Percentiles rank a stretch among this genome's conserved stretches.
phyloP scores from a whole-genome alignment of 2,797 vertebrate genomes.

The Sylvilagus floridanus region DNA sequence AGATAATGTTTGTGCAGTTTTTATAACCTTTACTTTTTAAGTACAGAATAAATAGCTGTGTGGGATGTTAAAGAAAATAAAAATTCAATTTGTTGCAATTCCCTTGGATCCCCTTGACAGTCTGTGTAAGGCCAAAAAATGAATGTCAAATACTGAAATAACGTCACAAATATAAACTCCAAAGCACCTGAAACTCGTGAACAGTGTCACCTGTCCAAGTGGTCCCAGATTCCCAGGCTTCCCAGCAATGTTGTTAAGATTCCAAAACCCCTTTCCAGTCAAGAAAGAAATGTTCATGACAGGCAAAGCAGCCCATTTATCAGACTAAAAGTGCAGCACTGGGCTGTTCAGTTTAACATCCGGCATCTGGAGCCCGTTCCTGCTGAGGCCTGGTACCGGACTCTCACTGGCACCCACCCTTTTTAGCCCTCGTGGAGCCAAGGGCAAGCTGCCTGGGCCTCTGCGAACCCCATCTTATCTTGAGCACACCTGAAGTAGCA shows the following conservation, averaged over 20 bases:
- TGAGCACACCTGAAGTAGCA: neutral
- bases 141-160: neutral
- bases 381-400: neutral
- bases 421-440: neutral
- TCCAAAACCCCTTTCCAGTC: conserved; percentile 31
- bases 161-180: neutral
- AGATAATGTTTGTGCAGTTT: neutral
- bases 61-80: neutral
- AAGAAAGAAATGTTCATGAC: neutral
- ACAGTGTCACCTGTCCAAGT: neutral
- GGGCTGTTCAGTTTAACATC: neutral
- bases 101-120: neutral
- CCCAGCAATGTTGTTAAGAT: neutral
- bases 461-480: conserved; percentile 40
- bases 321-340: conserved; percentile 9
- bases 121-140: neutral
- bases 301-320: neutral
- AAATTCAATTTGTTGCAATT: conserved; percentile 2
- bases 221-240: neutral
- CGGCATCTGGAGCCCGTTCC: conserved; percentile 5
- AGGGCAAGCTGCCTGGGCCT: neutral
- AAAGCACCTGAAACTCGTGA: conserved; percentile 15
- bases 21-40: neutral
- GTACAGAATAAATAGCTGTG: conserved; percentile 2
- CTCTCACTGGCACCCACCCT: neutral